These are phyloP conservation scores for Struthidea cinerea DNA, from an alignment of 2,113 vertebrate genomes.

Conservation along the genomic window DNA sequence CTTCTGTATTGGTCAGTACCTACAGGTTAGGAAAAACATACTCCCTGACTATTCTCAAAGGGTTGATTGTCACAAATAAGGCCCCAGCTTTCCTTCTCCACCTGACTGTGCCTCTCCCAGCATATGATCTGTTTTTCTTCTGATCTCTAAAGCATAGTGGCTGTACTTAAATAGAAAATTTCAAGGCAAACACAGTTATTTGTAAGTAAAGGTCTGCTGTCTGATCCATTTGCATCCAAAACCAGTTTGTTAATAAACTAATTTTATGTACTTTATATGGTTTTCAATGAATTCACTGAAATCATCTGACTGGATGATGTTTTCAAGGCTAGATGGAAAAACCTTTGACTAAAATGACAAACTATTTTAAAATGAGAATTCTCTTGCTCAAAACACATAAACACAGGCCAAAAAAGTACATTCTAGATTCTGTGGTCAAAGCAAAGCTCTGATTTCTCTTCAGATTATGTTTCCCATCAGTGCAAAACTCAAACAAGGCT, in stretches of 20 bases:
- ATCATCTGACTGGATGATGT: not conserved
- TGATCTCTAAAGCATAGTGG: not conserved
- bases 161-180: not conserved
- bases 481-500: not conserved
- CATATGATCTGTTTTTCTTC: not conserved
- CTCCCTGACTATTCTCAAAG: not conserved
- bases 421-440: not conserved
- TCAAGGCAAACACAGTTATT: not conserved
- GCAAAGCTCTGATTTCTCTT: not conserved
- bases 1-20: not conserved
- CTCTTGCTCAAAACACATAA: not conserved
- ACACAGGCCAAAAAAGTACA: not conserved
- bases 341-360: not conserved
- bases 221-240: not conserved
- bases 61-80: not conserved
- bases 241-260: not conserved
- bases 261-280: not conserved
- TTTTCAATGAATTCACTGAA: not conserved
- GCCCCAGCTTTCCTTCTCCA: not conserved
- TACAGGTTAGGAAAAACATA: not conserved
- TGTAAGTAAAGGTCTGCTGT: not conserved
- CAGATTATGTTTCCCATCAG: not conserved
- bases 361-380: not conserved
- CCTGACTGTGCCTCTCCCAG: not conserved
- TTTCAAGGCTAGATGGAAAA: not conserved